Conservation (phyloP, 2,113 vertebrate species). For the Anguilla japonica region DNA sequence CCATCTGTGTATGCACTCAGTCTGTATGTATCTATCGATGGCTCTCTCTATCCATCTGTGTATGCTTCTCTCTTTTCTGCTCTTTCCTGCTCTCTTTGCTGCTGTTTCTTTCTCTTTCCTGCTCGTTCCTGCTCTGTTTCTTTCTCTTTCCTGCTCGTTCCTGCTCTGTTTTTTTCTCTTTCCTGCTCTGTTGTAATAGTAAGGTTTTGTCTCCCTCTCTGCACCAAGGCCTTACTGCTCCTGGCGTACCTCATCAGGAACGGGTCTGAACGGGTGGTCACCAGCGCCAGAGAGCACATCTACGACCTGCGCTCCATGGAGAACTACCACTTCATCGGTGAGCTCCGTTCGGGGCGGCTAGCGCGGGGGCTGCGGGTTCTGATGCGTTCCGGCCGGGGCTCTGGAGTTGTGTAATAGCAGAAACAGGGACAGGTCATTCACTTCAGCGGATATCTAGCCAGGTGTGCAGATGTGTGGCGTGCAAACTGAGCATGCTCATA, state of each 20-base stretch:
- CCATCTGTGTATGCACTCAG: too few species aligned
- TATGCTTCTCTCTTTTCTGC: not conserved
- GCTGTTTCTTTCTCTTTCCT: not conserved
- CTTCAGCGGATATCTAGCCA: not conserved
- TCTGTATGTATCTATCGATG: too few species aligned
- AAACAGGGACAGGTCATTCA: not conserved
- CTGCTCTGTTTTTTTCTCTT: not conserved
- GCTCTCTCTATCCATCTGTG: too few species aligned
- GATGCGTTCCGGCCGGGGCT: too few species aligned
- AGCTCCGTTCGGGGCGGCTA: constrained; percentile 61
- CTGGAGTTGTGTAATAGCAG: not conserved
- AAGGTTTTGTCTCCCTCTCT: not conserved
- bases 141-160: not conserved
- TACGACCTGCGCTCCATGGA: constrained; percentile 98
- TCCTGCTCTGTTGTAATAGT: not conserved
- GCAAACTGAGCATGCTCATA: constrained; percentile 49
- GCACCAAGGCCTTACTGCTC: constrained; percentile 86
- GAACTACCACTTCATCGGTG: constrained; percentile 97
- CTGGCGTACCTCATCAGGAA: constrained; percentile 99
- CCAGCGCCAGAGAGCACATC: constrained; percentile 98
- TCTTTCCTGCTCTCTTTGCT: not conserved
- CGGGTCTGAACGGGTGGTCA: constrained; percentile 97
- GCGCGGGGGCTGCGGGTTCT: too few species aligned
- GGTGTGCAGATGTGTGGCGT: constrained; percentile 38
- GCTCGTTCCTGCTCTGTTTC: not conserved